These are phyloP conservation scores for Pelvicachromis taeniatus DNA, from an alignment of 2,113 vertebrate species.

Conservation along the genomic window DNA sequence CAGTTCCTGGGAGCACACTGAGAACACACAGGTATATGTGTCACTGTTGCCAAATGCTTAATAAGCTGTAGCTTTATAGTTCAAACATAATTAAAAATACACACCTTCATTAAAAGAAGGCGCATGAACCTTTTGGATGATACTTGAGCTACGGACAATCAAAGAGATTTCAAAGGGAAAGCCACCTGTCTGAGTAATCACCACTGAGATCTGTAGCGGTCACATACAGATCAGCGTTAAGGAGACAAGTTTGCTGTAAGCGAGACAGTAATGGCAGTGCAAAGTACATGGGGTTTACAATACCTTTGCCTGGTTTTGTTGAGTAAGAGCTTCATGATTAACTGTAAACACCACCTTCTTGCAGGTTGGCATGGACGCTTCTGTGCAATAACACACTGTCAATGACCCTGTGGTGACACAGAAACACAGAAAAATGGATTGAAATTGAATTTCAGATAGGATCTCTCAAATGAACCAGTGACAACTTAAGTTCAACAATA, in stretches of 20 bases:
- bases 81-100: not conserved
- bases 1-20: conserved; percentile 50
- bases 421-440: not conserved
- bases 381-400: conserved; percentile 46
- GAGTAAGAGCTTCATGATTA: not conserved
- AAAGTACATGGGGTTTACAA: not conserved
- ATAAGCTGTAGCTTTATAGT: not conserved
- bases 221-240: not conserved
- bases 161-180: conserved; percentile 49
- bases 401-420: conserved; percentile 43
- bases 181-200: conserved; percentile 15
- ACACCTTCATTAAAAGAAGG: conserved; percentile 61
- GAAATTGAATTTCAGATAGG: not conserved
- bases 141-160: not conserved
- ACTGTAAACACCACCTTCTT: conserved; percentile 59
- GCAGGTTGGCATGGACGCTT: conserved; percentile 8
- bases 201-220: conserved; percentile 47
- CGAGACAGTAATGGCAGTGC: not conserved
- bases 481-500: not conserved
- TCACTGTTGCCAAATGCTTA: not conserved
- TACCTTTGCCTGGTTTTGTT: conserved; percentile 40
- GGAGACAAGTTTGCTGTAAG: not conserved
- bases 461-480: not conserved
- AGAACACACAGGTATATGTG: not conserved
- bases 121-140: not conserved